phyloP scores from a whole-genome alignment of 2,797 vertebrate genomes.

The Hozukius guyotensis region DNA sequence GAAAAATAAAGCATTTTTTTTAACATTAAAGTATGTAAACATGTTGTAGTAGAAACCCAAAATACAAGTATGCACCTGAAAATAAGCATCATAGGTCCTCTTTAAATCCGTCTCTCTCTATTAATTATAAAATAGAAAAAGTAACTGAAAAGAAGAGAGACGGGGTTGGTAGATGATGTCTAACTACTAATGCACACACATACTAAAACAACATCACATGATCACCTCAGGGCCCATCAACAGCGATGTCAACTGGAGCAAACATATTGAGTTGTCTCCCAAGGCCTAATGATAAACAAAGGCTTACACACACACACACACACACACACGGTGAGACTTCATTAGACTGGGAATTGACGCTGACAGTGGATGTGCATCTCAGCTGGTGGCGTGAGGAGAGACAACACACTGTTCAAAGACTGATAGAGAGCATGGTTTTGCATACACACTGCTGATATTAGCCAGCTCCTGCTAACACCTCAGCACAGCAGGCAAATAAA shows the following conservation, averaged over 20 bases:
- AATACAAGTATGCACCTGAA: too few relatives aligned
- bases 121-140: background rate
- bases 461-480: conserved; percentile 44
- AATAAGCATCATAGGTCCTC: background rate
- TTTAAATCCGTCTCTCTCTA: background rate
- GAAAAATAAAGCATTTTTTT: too few relatives aligned
- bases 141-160: background rate
- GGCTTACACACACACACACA: background rate
- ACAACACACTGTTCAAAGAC: conserved; percentile 65
- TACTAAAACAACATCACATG: conserved; percentile 31
- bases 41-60: too few relatives aligned
- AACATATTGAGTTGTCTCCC: conserved; percentile 49
- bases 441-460: conserved; percentile 70
- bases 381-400: conserved; percentile 56
- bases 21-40: too few relatives aligned
- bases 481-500: conserved; percentile 66
- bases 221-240: conserved; percentile 50
- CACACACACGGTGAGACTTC: background rate
- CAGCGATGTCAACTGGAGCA: conserved; percentile 48
- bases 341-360: conserved; percentile 56
- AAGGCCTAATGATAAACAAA: conserved; percentile 62
- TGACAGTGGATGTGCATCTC: conserved; percentile 60
- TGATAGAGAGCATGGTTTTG: conserved; percentile 71
- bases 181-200: conserved; percentile 26
- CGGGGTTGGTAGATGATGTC: background rate